Conservation (phyloP, 2,113 vertebrate species). For the Cyanoramphus novaezelandiae region DNA sequence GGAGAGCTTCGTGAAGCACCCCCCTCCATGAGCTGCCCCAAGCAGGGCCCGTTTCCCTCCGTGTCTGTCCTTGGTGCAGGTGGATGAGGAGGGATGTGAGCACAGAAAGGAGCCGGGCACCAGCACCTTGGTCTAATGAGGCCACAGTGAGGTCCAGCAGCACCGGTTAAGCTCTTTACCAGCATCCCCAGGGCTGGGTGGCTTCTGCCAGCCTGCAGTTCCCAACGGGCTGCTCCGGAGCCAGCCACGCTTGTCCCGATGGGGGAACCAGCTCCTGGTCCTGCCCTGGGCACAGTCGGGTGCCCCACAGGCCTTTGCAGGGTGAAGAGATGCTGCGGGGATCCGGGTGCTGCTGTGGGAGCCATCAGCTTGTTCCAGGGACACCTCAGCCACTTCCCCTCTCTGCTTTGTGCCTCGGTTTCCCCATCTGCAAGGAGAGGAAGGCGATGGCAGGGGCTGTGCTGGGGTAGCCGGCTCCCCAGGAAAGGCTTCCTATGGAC, state of each 20-base stretch:
- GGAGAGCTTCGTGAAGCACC: background rate
- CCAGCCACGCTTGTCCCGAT: rapidly evolving
- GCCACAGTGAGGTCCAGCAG: rapidly evolving
- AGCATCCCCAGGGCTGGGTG: rapidly evolving
- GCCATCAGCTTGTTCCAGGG: rapidly evolving
- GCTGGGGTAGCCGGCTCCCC: rapidly evolving
- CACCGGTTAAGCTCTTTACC: background rate
- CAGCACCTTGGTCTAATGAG: background rate
- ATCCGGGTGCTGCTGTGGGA: rapidly evolving
- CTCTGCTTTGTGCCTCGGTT: background rate
- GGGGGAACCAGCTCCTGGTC: background rate
- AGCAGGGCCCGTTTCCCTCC: background rate
- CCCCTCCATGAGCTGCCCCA: rapidly evolving
- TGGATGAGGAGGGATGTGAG: background rate
- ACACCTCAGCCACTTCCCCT: background rate
- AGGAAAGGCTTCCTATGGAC: background rate
- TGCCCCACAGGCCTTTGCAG: background rate
- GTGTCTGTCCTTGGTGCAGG: background rate
- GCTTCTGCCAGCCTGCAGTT: background rate
- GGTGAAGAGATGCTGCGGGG: background rate
- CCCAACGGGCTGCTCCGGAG: background rate
- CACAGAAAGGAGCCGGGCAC: rapidly evolving
- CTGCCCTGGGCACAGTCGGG: background rate
- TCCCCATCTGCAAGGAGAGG: background rate
- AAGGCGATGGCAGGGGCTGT: rapidly evolving